Evolutionary conservation across 2,797 vertebrate species (phyloP), one percentile per base, ranked within the genome.

Genomic region (Garrulus glandarius): DNA sequence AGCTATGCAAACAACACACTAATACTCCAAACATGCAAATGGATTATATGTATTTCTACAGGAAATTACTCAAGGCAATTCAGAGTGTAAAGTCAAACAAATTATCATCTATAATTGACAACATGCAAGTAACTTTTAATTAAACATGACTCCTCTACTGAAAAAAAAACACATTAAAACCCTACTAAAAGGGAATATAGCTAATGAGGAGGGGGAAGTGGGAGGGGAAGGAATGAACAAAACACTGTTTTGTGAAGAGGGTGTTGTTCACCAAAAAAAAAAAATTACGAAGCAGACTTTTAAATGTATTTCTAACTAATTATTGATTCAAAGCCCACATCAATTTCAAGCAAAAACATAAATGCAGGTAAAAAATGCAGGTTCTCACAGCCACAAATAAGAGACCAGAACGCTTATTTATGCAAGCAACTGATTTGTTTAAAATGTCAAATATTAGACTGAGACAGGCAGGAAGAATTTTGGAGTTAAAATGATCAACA

Each of bases 81-180:
- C 93, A 94, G 82, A 97, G 95, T 92, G 90, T 91, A 90, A 97
- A 98, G 77, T 92, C 92, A 97, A 97, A 98, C 90, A 97, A 96
- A 96, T 95, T 96, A 97, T 88, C 95, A 96, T 95, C 91, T 92
- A 93, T 97, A 96, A 91, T 52, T 93, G 86, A 96, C 93, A 95
- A 95, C 47, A 96, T 81, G 81, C 60, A 96, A 95, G 88, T 93
- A 96, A 95, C 56, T 96, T 97, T 96, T 93, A 97, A 97, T 97
- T 97, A 96, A 96, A 97, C 74, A 94, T 91, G 92, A 96, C 84
- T 97, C 87, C 61, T 96, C 72, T 52, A 89, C 69, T 91, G 60
- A 94, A 96, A 94, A 94, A 94, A 87, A 85, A 18, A 3, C 65
- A 87, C 57, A 96, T 55, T 95, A 95, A 94, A 93, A 70, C 8